Conservation (phyloP, 2,888 invertebrate species). For the Platerodrilus igneus region DNA sequence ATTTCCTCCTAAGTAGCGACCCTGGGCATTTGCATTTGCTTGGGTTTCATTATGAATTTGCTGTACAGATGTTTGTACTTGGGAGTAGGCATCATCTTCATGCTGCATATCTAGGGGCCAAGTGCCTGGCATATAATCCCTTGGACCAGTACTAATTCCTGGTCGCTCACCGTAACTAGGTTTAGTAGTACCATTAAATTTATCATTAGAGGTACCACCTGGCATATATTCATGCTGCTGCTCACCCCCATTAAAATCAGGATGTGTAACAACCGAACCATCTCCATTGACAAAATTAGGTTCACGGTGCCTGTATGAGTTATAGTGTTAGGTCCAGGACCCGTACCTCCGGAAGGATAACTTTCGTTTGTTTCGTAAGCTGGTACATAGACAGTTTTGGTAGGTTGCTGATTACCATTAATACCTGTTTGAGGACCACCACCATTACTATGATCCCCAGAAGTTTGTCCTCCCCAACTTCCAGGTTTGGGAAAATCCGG, state of each 20-base stretch:
- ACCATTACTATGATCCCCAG: slow-evolving; percentile 4
- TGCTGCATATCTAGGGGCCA: too few species aligned
- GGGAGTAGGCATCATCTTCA: slow-evolving; percentile 66
- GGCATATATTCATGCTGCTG: slow-evolving; percentile 4
- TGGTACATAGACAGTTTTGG: too few species aligned
- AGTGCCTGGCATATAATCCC: not conserved
- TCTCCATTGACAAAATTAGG: not conserved
- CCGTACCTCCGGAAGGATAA: too few species aligned
- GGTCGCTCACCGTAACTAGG: slow-evolving; percentile 9
- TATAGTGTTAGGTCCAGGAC: too few species aligned
- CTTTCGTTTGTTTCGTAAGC: too few species aligned
- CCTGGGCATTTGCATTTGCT: slow-evolving; percentile 73
- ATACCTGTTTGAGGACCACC: too few species aligned
- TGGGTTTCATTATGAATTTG: slow-evolving; percentile 59
- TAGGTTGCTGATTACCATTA: too few species aligned
- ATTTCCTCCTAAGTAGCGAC: slow-evolving; percentile 67
- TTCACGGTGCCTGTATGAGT: not conserved
- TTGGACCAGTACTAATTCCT: slow-evolving; percentile 10
- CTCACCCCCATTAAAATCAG: too few species aligned
- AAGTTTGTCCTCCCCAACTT: slow-evolving; percentile 13
- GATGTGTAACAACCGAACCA: too few species aligned
- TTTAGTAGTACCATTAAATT: too few species aligned
- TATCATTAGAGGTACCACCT: slow-evolving; percentile 10
- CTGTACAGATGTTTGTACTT: slow-evolving; percentile 64
- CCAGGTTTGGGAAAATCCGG: slow-evolving; percentile 13